These are phyloP conservation scores for Zaprionus taronus DNA, from an alignment of 1,140 invertebrate species.

Conservation along the genomic window DNA sequence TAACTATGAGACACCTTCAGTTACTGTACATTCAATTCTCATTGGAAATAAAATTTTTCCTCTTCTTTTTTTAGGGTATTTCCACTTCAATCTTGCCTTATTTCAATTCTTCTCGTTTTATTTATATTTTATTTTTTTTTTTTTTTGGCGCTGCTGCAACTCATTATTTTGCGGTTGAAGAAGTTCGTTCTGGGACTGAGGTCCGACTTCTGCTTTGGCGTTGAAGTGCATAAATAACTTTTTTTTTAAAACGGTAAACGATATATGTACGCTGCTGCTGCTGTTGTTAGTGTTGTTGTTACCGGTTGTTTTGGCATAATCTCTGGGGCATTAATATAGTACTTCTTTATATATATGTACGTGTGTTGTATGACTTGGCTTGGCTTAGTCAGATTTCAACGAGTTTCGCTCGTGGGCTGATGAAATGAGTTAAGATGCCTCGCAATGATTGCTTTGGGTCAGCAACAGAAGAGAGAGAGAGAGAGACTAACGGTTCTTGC, in stretches of 20 bases:
- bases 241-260: conserved; percentile 68
- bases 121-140: conserved; percentile 16
- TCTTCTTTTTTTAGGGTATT: conserved; percentile 12
- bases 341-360: conserved; percentile 19
- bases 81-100: background rate
- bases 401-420: conserved; percentile 57
- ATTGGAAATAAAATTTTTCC: background rate
- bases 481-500: conserved; percentile 32
- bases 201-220: conserved; percentile 59
- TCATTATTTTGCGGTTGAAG: conserved; percentile 79
- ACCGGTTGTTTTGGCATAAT: conserved; percentile 60
- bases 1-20: background rate
- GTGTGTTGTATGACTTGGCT: conserved; percentile 26
- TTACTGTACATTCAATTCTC: background rate
- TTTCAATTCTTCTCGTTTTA: conserved; percentile 17
- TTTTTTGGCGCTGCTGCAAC: conserved; percentile 50
- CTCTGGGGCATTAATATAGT: conserved; percentile 65
- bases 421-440: conserved; percentile 58
- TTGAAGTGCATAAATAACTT: conserved; percentile 78
- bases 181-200: conserved; percentile 50
- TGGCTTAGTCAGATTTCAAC: conserved; percentile 71
- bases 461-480: conserved; percentile 11
- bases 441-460: conserved; percentile 65
- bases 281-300: conserved; percentile 1
- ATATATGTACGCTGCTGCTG: conserved; percentile 56